A percentile compares a stretch with the other conserved stretches of the same genome.
phyloP scores from a whole-genome alignment of 2,888 invertebrate genomes.

The Apodemia mormo region DNA sequence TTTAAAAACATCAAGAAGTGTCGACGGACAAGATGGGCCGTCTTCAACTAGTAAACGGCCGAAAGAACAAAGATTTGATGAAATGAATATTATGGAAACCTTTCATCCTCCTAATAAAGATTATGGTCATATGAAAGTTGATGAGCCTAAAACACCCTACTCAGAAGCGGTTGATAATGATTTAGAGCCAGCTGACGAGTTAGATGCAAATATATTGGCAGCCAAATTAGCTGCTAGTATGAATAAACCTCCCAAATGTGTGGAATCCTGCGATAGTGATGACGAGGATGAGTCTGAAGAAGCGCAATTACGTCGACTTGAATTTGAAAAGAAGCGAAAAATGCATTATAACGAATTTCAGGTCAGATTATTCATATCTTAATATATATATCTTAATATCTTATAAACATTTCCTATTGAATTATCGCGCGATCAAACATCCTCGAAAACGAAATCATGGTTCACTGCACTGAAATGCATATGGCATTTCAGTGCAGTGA shows the following conservation, averaged over 20 bases:
- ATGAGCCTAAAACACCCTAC: slow-evolving; percentile 98
- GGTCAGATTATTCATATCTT: slow-evolving; percentile 43
- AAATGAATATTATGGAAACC: slow-evolving; percentile 99
- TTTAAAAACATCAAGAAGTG: slow-evolving; percentile 94
- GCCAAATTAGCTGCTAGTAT: slow-evolving; percentile 85
- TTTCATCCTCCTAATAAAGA: slow-evolving; percentile 99
- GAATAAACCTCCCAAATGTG: slow-evolving; percentile 74
- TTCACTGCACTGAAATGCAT: no score
- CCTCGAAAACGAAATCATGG: no score
- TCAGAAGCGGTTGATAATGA: slow-evolving; percentile 83
- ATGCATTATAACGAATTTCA: slow-evolving; percentile 98
- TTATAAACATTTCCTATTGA: no score
- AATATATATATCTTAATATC: not conserved
- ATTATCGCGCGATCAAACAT: no score
- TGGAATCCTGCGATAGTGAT: slow-evolving; percentile 78
- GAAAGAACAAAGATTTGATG: slow-evolving; percentile 94
- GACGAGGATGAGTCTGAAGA: slow-evolving; percentile 84
- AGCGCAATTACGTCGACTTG: slow-evolving; percentile 84
- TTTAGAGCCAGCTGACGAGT: slow-evolving; percentile 80
- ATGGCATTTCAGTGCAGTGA: no score
- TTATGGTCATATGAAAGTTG: slow-evolving; percentile 98
- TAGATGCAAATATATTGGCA: slow-evolving; percentile 88
- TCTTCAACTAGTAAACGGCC: slow-evolving; percentile 71
- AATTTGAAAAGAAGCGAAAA: slow-evolving; percentile 96
- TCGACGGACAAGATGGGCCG: slow-evolving; percentile 85